phyloP scores from a whole-genome alignment of 2,888 invertebrate species.

The Anorthoa munda region DNA sequence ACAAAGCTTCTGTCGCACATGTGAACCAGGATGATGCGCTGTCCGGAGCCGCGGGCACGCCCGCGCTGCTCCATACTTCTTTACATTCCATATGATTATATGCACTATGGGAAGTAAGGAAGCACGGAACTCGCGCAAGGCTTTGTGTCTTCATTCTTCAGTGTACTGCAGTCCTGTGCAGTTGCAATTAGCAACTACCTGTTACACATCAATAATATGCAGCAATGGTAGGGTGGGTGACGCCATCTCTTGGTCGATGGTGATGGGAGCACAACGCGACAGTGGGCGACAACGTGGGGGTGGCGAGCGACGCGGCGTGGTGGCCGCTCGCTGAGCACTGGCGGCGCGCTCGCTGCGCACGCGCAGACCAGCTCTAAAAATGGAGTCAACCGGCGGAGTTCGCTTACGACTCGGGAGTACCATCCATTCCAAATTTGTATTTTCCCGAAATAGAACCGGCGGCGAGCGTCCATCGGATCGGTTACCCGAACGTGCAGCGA shows the following conservation, averaged over 20 bases:
- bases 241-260: conserved; percentile 77
- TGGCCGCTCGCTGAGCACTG: conserved; percentile 88
- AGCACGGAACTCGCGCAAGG: conserved; percentile 96
- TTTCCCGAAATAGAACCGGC: conserved; percentile 94
- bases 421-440: conserved; percentile 95
- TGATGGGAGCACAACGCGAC: conserved; percentile 71
- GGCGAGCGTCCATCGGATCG: conserved; percentile 90
- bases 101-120: conserved; percentile 98
- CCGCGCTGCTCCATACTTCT: conserved; percentile 97
- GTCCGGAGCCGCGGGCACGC: conserved; percentile 82
- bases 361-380: conserved; percentile 91
- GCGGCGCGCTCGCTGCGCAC: conserved; percentile 87
- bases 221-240: conserved; percentile 65
- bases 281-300: conserved; percentile 75
- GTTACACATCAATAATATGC: conserved; percentile 58
- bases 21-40: conserved; percentile 73
- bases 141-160: conserved; percentile 82
- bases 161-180: conserved; percentile 65
- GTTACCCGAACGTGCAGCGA: conserved; percentile 89
- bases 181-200: conserved; percentile 66
- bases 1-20: conserved; percentile 75
- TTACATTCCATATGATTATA: conserved; percentile 98
- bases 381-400: conserved; percentile 90
- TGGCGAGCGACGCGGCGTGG: conserved; percentile 87
- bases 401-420: conserved; percentile 90